A percentile compares a stretch with the other conserved stretches of the same genome.
Conservation (phyloP, 2,113 vertebrate species). For the Melanerpes aurifrons region DNA sequence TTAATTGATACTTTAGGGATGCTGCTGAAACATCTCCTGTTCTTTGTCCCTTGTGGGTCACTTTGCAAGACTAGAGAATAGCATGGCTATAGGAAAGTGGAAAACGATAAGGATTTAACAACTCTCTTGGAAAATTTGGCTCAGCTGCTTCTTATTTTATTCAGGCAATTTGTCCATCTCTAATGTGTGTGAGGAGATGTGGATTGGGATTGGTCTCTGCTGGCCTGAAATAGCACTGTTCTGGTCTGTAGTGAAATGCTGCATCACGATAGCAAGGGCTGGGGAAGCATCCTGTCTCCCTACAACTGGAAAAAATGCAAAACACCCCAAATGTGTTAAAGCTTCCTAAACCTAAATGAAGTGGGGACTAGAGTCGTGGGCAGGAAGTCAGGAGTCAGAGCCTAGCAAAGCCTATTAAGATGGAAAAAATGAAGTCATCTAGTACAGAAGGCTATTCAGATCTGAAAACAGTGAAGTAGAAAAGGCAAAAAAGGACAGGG, state of each 20-base stretch:
- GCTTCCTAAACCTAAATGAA: not conserved
- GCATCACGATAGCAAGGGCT: not conserved
- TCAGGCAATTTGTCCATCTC: not conserved
- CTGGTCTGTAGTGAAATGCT: not conserved
- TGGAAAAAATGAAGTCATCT: constrained; percentile 62
- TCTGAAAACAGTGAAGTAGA: not conserved
- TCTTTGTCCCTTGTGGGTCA: not conserved
- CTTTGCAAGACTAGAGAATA: not conserved
- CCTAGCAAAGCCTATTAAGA: constrained; percentile 35
- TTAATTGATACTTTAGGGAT: not conserved
- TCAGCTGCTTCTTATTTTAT: not conserved
- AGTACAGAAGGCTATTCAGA: constrained; percentile 53
- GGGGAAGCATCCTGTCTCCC: not conserved
- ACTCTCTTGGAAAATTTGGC: not conserved
- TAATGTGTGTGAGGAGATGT: not conserved
- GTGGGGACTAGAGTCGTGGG: not conserved
- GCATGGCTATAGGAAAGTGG: not conserved
- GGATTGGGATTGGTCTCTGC: not conserved
- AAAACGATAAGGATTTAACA: not conserved
- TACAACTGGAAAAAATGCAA: not conserved
- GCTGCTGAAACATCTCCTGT: not conserved
- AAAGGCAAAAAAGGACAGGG: not conserved
- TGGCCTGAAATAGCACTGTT: not conserved
- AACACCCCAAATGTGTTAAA: not conserved
- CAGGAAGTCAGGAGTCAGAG: constrained; percentile 59